Conservation (phyloP, 2,113 vertebrate species). For the Uria lomvia region DNA sequence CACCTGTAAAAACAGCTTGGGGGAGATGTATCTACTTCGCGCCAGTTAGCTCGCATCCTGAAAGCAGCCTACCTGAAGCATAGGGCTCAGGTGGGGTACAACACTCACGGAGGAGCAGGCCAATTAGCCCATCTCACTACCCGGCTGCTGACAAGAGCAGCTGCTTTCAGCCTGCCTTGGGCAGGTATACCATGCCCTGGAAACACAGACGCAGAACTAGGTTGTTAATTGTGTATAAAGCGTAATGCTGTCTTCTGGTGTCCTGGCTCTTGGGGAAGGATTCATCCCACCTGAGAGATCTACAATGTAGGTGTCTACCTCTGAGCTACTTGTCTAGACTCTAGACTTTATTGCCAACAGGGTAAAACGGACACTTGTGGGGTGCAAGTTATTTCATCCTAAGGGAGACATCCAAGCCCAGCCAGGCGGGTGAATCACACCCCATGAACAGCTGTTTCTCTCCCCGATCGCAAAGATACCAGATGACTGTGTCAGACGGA, state of each 20-base stretch:
- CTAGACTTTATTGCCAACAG: background rate
- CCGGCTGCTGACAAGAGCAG: background rate
- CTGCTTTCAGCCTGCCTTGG: background rate
- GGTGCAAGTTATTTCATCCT: background rate
- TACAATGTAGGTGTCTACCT: background rate
- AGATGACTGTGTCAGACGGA: background rate
- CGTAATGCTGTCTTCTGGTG: background rate
- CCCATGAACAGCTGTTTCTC: background rate
- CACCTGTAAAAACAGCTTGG: background rate
- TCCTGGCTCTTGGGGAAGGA: background rate
- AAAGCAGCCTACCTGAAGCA: background rate
- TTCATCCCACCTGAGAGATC: background rate
- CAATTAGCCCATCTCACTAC: background rate
- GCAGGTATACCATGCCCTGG: background rate
- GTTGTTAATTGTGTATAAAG: background rate
- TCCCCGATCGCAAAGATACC: background rate
- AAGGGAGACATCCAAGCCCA: background rate
- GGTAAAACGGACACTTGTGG: background rate
- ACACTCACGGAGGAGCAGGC: background rate
- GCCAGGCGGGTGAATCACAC: slow-evolving; percentile 43
- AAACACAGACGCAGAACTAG: background rate
- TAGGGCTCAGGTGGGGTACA: background rate
- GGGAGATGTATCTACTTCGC: background rate
- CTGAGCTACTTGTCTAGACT: slow-evolving; percentile 51
- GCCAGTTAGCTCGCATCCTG: background rate